These are phyloP conservation scores for Progne subis DNA, from an alignment of 2,113 vertebrate genomes.

Conservation along the genomic window DNA sequence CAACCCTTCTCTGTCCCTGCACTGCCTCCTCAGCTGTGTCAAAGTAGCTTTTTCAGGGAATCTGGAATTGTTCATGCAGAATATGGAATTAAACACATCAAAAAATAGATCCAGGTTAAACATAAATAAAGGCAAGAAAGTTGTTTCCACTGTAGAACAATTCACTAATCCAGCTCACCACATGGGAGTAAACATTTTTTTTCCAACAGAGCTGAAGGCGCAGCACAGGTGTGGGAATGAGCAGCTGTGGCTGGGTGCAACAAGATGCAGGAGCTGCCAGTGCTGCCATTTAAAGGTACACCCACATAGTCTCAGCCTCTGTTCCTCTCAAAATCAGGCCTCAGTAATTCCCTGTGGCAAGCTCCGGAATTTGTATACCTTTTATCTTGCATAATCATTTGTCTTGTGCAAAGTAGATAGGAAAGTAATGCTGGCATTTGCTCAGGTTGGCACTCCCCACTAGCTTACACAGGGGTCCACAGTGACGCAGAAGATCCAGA, in stretches of 20 bases:
- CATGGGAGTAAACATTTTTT: neutral
- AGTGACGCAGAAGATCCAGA: neutral
- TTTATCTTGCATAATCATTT: neutral
- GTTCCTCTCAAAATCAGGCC: neutral
- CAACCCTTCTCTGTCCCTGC: neutral
- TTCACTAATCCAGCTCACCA: neutral
- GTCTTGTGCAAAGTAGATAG: neutral
- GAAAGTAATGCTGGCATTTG: neutral
- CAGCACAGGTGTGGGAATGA: neutral
- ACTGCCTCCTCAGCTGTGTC: neutral
- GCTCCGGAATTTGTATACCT: neutral
- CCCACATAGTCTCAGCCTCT: rapidly evolving
- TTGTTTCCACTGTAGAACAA: neutral
- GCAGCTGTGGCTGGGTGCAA: neutral
- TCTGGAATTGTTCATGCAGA: neutral
- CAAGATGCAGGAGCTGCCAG: neutral
- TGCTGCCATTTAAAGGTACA: neutral
- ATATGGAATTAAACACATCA: too few species aligned
- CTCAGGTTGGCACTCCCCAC: neutral
- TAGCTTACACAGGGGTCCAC: neutral
- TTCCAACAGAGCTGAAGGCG: neutral
- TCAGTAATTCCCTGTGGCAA: neutral
- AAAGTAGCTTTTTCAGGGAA: neutral
- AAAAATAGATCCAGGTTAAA: neutral
- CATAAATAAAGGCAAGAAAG: neutral